Evolutionary conservation across 2,797 vertebrate species (phyloP).

Genomic region (Myripristis jacobus): DNA sequence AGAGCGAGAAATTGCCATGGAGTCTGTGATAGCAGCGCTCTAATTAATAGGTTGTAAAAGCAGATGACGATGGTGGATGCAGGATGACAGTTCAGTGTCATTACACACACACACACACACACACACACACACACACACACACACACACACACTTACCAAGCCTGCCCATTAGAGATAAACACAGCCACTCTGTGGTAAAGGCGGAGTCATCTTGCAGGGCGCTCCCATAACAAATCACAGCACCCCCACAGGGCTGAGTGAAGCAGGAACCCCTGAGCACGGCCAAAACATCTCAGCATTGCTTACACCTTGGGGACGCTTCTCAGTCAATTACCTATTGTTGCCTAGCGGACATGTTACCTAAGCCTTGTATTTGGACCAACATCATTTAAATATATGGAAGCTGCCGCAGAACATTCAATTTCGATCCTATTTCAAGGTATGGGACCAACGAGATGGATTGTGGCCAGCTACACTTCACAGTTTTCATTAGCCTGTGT

Average conservation of each 20-base stretch:
- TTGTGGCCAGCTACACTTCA: constrained; percentile 14
- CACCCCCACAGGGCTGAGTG: not conserved
- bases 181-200: constrained; percentile 39
- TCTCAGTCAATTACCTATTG: not conserved
- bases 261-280: not conserved
- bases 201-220: not conserved
- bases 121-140: constrained; percentile 14
- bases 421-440: not conserved
- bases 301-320: not conserved
- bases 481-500: constrained; percentile 33
- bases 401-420: not conserved
- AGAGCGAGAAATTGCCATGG: constrained; percentile 44
- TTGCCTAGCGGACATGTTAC: constrained; percentile 11
- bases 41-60: constrained; percentile 81
- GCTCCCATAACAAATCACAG: constrained; percentile 23
- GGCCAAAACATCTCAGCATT: constrained; percentile 9
- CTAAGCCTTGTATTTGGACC: constrained; percentile 19
- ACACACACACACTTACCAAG: constrained; percentile 34
- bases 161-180: constrained; percentile 57
- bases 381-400: not conserved
- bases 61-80: constrained; percentile 72
- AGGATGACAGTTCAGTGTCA: constrained; percentile 60
- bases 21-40: constrained; percentile 66
- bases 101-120: constrained; percentile 16
- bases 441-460: not conserved